A percentile compares a stretch with the other conserved stretches of the same genome.
Conservation (phyloP, 2,888 invertebrate species). For the Therioaphis trifolii region DNA sequence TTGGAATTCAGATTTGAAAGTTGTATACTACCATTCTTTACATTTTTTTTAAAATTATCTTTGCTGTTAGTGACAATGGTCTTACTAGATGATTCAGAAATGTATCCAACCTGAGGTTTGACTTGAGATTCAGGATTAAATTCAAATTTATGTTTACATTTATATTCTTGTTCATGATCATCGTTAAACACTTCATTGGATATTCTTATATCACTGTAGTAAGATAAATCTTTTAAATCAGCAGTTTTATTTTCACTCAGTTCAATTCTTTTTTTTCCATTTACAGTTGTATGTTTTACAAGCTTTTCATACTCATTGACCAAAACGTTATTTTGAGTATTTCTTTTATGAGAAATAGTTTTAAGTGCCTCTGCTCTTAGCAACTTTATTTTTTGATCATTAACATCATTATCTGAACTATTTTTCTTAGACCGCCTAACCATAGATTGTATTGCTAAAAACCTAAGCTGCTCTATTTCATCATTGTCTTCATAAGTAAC, state of each 20-base stretch:
- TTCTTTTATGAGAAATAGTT: slow-evolving; percentile 18
- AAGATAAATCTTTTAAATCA: not conserved
- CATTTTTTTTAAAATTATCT: slow-evolving; percentile 7
- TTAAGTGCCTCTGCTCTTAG: slow-evolving; percentile 54
- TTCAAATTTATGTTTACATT: not conserved
- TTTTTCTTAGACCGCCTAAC: slow-evolving; percentile 23
- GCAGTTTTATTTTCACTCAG: not conserved
- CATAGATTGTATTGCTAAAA: no score
- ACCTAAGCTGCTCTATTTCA: no score
- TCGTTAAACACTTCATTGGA: not conserved
- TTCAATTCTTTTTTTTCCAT: slow-evolving; percentile 19
- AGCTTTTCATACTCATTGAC: not conserved
- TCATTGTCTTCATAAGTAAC: no score
- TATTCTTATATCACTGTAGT: not conserved
- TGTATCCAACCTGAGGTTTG: no score
- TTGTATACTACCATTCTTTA: slow-evolving; percentile 53
- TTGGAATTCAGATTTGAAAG: slow-evolving; percentile 56
- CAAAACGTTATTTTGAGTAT: not conserved
- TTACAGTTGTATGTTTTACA: not conserved
- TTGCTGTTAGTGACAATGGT: not conserved
- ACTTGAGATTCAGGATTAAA: not conserved
- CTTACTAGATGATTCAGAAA: not conserved
- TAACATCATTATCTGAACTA: not conserved
- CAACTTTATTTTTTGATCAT: slow-evolving; percentile 44
- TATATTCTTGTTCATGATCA: not conserved